Evolutionary conservation across 2,888 invertebrate species (phyloP).

Genomic region (Adineta ricciae): DNA sequence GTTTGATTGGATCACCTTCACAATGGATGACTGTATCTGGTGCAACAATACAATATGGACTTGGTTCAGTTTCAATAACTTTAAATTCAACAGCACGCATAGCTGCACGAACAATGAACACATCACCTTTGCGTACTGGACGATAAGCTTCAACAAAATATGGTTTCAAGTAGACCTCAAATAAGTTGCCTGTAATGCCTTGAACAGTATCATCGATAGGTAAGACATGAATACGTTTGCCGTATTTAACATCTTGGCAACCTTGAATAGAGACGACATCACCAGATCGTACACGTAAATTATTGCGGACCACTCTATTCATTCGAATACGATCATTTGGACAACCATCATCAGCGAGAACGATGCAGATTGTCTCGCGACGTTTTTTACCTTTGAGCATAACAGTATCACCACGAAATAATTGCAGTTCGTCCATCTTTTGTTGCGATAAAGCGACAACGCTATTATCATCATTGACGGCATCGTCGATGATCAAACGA

Average conservation of each 20-base stretch:
- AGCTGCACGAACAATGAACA: constrained; percentile 80
- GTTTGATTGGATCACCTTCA: constrained; percentile 93
- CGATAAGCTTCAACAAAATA: constrained; percentile 98
- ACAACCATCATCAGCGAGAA: constrained; percentile 34
- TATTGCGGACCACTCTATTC: constrained; percentile 34
- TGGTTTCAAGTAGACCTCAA: constrained; percentile 95
- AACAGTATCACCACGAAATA: constrained; percentile 35
- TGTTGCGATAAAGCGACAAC: constrained; percentile 66
- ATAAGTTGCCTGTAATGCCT: constrained; percentile 63
- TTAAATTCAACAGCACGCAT: constrained; percentile 99
- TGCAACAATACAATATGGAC: constrained; percentile 94
- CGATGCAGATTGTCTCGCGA: constrained; percentile 35
- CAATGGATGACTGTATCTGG: constrained; percentile 98
- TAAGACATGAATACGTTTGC: constrained; percentile 88
- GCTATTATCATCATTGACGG: constrained; percentile 95
- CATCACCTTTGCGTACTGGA: constrained; percentile 87
- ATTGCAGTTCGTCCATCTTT: constrained; percentile 34
- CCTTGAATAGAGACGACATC: constrained; percentile 32
- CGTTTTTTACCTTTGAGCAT: constrained; percentile 35
- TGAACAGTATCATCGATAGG: constrained; percentile 98
- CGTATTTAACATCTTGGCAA: constrained; percentile 76
- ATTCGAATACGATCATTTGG: constrained; percentile 34
- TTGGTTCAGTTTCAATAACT: constrained; percentile 92
- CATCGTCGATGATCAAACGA: constrained; percentile 92
- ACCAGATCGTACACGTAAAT: constrained; percentile 34